Base-by-base conservation (phyloP, 1,140 invertebrate genomes). In the Danaus melanippus region DNA sequence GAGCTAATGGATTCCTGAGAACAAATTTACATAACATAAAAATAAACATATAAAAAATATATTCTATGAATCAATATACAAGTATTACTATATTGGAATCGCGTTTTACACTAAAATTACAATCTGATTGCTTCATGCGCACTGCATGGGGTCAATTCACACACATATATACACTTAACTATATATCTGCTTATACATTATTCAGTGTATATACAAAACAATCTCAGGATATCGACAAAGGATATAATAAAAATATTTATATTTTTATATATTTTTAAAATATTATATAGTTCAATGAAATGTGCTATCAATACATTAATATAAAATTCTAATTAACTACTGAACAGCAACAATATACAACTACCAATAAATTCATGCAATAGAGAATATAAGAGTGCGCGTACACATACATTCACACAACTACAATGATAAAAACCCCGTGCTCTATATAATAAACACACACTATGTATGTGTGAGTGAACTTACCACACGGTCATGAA, bases 1-100 rank as follows among this genome's bases (percentile, higher is more conserved):
- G 97, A 59, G 96, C 95, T 62, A 99, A 87, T 47, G 97, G 97
- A 90, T 98, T 98, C 92, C 94, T 97, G 81, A 10, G 80, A 88
- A 87, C 83, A 79, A 84, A 55, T 58, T 32, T 32, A 32, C 7
- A 7, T 32, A 8, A 32, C 21, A 32, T 32, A 32, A 15, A 40
- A 58, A 21, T 32, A 44, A 44, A 21, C 12, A 51, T 42, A 41
- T 8, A 52, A 9, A 48, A 32, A 42, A 42, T 52, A 42, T 15
- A 12, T 43, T 7, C 8, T 6, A 10, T 5, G 44, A 52, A 17
- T 52, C 42, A 44, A 44, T 44, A 44, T 44, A 44, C 42, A 44
- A 44, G 21, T 32, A 32, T 32, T 32, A 7, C 21, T 32, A 32
- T 32, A 32, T 7, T 32, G 21, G 21, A 32, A 32, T 32, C 21